Conservation (phyloP, 2,113 vertebrate genomes). For the Nycticryphes semicollaris region DNA sequence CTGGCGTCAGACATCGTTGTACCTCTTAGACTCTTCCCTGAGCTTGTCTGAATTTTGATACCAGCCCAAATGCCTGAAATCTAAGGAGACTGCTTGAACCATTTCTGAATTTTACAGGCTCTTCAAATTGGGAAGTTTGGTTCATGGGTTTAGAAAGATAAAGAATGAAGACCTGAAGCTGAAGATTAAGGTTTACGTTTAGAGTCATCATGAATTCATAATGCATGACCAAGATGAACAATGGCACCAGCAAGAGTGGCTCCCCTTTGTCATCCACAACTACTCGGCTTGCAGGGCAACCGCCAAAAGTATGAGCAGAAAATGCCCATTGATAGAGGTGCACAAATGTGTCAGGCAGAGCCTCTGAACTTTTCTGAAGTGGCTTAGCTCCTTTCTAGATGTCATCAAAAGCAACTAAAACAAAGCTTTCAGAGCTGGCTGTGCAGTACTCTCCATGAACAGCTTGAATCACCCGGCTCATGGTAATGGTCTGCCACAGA, state of each 20-base stretch:
- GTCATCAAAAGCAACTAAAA: slow-evolving; percentile 59
- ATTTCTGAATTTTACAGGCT: not conserved
- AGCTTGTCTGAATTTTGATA: not conserved
- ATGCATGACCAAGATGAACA: not conserved
- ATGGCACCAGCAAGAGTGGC: not conserved
- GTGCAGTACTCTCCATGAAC: slow-evolving; percentile 5
- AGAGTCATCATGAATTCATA: not conserved
- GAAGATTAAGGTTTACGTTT: not conserved
- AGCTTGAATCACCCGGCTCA: slow-evolving; percentile 37
- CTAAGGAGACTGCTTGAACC: not conserved
- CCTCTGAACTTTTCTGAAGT: slow-evolving; percentile 40
- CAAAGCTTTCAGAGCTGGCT: slow-evolving; percentile 55
- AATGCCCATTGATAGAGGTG: not conserved
- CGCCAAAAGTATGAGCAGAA: slow-evolving; percentile 13
- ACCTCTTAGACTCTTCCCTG: not conserved
- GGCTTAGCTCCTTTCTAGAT: slow-evolving; percentile 32
- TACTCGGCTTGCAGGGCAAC: not conserved
- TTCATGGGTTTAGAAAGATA: not conserved
- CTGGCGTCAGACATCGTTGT: not conserved
- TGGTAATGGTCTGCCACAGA: slow-evolving; percentile 62
- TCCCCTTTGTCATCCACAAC: not conserved
- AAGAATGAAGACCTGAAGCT: not conserved
- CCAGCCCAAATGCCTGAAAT: not conserved
- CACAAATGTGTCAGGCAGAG: not conserved
- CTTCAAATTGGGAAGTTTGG: not conserved